Base-by-base conservation (phyloP, 1,140 invertebrate species). In the Pseudobourletiella spinata region DNA sequence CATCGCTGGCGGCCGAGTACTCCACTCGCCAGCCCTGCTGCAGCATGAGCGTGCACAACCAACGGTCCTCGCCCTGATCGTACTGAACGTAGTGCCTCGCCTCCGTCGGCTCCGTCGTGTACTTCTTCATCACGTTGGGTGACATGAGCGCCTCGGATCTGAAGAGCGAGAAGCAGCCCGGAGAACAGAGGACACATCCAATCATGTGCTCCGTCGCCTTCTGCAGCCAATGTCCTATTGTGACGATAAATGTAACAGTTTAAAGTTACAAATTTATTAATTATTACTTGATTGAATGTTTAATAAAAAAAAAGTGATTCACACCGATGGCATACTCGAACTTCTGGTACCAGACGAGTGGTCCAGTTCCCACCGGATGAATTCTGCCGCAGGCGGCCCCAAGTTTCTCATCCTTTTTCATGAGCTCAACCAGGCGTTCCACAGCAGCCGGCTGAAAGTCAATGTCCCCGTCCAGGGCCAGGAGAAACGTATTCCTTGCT, bases 171-270 rank as follows among this genome's bases (percentile, higher is more conserved):
- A 84, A 84, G 63, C 82, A 83, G 1, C 82, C 82, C 11, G 82
- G 82, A 68, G 78, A 80, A 71, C 83, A 84, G 6, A 84, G 76
- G 1, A 84, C 83, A 72, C 83, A 84, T 29, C 52, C 52, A 18
- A 55, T 55, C 52, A 55, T 55, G 25, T 55, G 52, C 29, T 55
- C 52, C 4, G 52, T 55, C 20, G 52, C 52, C 18, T 55, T 55
- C 4, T 85, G 83, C 8, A 84, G 74, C 83, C 83, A 84, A 78
- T 84, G 83, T 44, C 81, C 81, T n/a, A n/a, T n/a, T n/a, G n/a
- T n/a, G n/a, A n/a, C n/a, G n/a, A n/a, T n/a, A 59, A 29, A 20
- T 54, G 1, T 18, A 26, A 57, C n/a, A 35, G 15, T n/a, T n/a
- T n/a, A 2, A 39, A 11, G 24, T 57, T 14, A 15, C 8, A 2